Evolutionary conservation across 2,888 invertebrate species (phyloP).

Genomic region (Malachius bipustulatus): DNA sequence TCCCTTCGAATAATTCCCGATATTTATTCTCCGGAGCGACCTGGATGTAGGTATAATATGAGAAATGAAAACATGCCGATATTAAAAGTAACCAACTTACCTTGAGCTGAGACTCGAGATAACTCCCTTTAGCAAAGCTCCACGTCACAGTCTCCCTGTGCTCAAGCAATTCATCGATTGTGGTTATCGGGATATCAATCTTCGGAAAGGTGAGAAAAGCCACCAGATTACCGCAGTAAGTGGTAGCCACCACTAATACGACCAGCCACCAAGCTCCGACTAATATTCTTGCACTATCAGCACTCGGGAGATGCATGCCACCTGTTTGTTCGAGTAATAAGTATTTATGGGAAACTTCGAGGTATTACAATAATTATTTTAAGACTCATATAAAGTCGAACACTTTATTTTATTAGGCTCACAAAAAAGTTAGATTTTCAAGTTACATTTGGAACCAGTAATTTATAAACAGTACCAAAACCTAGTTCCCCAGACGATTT

Average conservation of each 20-base stretch:
- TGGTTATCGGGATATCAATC: conserved; percentile 59
- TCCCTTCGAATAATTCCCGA: conserved; percentile 44
- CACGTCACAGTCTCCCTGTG: conserved; percentile 52
- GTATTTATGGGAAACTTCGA: background rate
- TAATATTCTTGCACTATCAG: conserved; percentile 74
- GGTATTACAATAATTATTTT: no score
- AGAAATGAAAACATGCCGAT: background rate
- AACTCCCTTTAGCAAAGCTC: conserved; percentile 66
- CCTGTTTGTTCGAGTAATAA: no score
- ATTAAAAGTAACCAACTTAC: conserved; percentile 29
- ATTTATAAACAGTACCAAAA: no score
- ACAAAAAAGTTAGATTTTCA: background rate
- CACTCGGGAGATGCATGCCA: conserved; percentile 73
- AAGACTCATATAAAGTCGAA: no score
- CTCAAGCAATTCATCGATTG: conserved; percentile 50
- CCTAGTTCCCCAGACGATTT: no score
- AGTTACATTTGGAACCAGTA: no score
- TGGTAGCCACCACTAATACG: conserved; percentile 77
- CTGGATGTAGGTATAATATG: conserved; percentile 25
- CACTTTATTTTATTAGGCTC: no score
- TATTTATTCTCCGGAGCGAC: conserved; percentile 50
- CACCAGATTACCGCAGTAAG: conserved; percentile 85
- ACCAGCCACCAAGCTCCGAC: conserved; percentile 90
- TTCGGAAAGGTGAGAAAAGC: conserved; percentile 88
- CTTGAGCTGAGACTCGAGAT: conserved; percentile 52